These are phyloP conservation scores for Conopomorpha cramerella DNA, from an alignment of 1,140 invertebrate species.

Conservation along the genomic window DNA sequence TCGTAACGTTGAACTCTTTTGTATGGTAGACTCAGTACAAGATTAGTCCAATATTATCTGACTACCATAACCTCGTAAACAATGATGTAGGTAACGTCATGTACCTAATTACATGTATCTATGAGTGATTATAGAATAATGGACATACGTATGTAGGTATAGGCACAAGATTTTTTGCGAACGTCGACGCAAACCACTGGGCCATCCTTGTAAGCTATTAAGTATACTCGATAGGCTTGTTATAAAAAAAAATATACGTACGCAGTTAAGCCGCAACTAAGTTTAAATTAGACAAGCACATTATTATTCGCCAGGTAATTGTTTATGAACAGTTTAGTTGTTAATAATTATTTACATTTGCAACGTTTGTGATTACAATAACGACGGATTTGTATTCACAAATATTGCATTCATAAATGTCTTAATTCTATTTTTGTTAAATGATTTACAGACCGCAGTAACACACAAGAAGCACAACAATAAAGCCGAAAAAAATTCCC, in stretches of 20 bases:
- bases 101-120: too few species aligned
- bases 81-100: too few species aligned
- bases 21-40: too few species aligned
- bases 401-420: not conserved
- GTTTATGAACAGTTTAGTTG: not conserved
- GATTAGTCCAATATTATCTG: too few species aligned
- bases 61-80: too few species aligned
- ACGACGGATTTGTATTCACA: not conserved
- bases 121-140: too few species aligned
- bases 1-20: too few species aligned
- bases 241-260: not conserved
- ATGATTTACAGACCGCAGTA: constrained; percentile 34
- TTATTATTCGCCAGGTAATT: not conserved
- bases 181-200: not conserved
- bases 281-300: not conserved
- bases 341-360: not conserved
- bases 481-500: constrained; percentile 34
- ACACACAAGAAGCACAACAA: constrained; percentile 51
- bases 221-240: not conserved
- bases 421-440: not conserved
- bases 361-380: not conserved
- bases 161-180: not conserved
- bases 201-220: too few species aligned
- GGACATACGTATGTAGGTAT: too few species aligned
- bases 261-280: not conserved